A percentile compares a stretch with the other conserved stretches of the same genome.
Evolutionary conservation across 2,113 vertebrate genomes (phyloP).

Genomic region (Smithornis capensis): DNA sequence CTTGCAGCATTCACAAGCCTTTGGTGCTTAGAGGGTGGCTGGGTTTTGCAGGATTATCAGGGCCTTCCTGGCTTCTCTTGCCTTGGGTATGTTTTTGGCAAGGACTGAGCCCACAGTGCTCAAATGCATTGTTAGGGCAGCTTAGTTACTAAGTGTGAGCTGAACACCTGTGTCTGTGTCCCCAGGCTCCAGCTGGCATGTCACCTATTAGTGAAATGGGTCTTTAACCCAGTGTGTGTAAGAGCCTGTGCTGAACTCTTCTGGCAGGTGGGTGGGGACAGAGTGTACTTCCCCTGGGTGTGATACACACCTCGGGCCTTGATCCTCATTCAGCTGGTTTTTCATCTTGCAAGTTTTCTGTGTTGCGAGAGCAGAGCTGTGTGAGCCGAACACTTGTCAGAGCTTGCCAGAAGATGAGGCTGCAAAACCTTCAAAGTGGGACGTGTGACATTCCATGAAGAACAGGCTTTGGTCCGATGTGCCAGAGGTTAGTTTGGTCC

Average conservation of each 20-base stretch:
- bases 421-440: neutral
- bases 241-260: neutral
- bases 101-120: neutral
- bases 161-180: neutral
- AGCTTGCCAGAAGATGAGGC: neutral
- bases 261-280: neutral
- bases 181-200: neutral
- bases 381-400: neutral
- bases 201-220: accelerated
- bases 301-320: neutral
- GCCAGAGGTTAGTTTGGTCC: neutral
- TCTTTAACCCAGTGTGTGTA: neutral
- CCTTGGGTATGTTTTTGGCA: neutral
- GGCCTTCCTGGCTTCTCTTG: neutral
- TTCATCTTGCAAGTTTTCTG: neutral
- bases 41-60: neutral
- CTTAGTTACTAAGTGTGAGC: neutral
- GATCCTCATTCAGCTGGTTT: neutral
- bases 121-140: neutral
- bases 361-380: neutral
- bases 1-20: neutral
- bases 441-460: neutral
- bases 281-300: neutral
- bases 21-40: neutral
- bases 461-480: neutral